These are phyloP conservation scores for Gastrophryne carolinensis DNA, from an alignment of 2,797 vertebrate species.

Conservation along the genomic window DNA sequence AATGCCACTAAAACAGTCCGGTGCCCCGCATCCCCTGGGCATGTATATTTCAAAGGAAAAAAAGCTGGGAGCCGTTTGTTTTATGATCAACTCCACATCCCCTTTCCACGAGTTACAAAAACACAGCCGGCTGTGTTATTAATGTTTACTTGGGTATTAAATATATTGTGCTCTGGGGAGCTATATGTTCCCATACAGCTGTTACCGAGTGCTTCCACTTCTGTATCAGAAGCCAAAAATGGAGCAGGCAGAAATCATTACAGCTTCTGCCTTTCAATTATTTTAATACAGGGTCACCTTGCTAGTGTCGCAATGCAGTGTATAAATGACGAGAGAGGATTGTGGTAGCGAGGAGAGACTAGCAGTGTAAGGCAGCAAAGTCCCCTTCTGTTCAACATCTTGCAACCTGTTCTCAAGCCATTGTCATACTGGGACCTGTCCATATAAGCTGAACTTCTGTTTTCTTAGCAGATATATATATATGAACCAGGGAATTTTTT, in stretches of 20 bases:
- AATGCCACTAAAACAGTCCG: conserved; percentile 37
- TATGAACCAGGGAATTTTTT: neutral
- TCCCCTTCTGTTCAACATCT: conserved; percentile 16
- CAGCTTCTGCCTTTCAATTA: conserved; percentile 52
- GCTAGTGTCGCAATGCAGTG: conserved; percentile 52
- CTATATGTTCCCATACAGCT: conserved; percentile 50
- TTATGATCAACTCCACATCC: conserved; percentile 46
- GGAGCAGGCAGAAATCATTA: conserved; percentile 51
- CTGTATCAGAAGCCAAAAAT: conserved; percentile 52
- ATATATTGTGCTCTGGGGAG: conserved; percentile 51
- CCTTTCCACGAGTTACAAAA: conserved; percentile 50
- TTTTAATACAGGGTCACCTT: conserved; percentile 53
- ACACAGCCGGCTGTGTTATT: conserved; percentile 52
- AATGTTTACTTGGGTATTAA: conserved; percentile 54
- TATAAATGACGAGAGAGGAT: conserved; percentile 47
- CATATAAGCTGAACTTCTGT: neutral
- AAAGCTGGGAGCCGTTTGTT: conserved; percentile 49
- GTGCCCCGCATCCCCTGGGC: conserved; percentile 32
- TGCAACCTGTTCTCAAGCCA: neutral
- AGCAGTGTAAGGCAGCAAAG: conserved; percentile 14
- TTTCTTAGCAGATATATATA: neutral
- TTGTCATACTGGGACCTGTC: neutral
- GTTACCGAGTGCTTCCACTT: conserved; percentile 51
- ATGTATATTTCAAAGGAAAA: conserved; percentile 46
- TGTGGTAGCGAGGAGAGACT: conserved; percentile 28